Conservation (phyloP, 92 coral and sea anemone species). For the Muricea muricata region DNA sequence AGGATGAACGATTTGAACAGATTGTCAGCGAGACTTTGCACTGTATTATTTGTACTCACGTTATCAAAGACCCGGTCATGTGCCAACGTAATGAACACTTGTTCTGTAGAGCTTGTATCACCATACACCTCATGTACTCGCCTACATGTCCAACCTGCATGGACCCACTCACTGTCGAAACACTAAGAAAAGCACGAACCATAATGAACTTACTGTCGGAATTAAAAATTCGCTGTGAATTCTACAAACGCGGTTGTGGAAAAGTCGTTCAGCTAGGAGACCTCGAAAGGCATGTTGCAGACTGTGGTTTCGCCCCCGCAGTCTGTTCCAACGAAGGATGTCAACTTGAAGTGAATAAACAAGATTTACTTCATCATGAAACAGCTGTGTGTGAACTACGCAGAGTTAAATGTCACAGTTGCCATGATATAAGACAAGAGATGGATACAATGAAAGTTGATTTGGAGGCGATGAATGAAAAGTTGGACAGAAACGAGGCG, state of each 20-base stretch:
- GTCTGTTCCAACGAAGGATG: background rate
- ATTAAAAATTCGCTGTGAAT: background rate
- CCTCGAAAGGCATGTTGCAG: background rate
- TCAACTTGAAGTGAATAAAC: background rate
- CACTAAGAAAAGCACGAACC: background rate
- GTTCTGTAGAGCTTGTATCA: background rate
- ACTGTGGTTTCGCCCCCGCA: background rate
- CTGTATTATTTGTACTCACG: background rate
- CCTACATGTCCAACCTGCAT: background rate
- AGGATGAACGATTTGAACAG: background rate
- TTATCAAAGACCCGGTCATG: background rate
- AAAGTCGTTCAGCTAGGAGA: background rate
- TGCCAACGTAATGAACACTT: background rate
- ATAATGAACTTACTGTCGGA: background rate
- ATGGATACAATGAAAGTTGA: background rate
- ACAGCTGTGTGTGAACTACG: background rate
- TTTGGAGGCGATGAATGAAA: background rate
- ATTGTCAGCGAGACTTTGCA: background rate
- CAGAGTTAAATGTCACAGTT: background rate
- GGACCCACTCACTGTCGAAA: background rate
- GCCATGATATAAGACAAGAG: background rate
- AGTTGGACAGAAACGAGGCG: background rate
- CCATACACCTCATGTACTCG: background rate
- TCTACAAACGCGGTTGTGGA: background rate
- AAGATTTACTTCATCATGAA: background rate